Evolutionary conservation across 2,888 invertebrate species (phyloP), one percentile per base, ranked within the genome.

Genomic region (Synergus umbraculus): DNA sequence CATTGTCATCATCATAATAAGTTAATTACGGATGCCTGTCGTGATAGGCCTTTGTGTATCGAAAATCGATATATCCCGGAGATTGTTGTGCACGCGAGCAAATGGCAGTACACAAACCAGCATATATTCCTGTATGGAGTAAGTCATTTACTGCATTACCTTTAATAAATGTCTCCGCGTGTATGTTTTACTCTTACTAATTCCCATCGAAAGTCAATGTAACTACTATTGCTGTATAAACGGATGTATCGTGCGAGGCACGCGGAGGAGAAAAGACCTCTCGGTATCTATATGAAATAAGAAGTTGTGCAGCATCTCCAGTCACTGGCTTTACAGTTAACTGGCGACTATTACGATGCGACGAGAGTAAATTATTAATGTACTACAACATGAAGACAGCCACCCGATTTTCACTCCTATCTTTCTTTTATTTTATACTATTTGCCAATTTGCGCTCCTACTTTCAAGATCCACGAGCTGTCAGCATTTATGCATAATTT

Each of bases 151-250:
- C 87, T 8, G 69, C 87, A 87, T 88, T 87, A 88, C 86, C 88
- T 87, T 88, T 88, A 88, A 88, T 88, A 88, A 87, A 85, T 88
- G 88, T 87, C 88, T 83, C 85, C 85, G 85, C 83, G 83, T 80
- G 77, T 80, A 86, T 87, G 86, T 87, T 88, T 88, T 87, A 87
- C 88, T 88, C 88, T 88, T 88, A 88, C 88, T 86, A 86, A 86
- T 87, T 79, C 81, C 78, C 83, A 83, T 83, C 81, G 83, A 82
- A 83, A 83, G 83, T 83, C 83, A 77, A 76, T 78, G 78, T 67
- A 76, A 78, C 78, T 78, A 77, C 83, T 69, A 60, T 77, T 82
- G 80, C 81, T 83, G 81, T 79, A 80, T 81, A 80, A 80, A 80
- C 80, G 81, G 80, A 83, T 78, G 81, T 66, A 79, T 60, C 78